Conservation (phyloP, 37 sponge, comb jelly and placozoan species). For the Ephydatia muelleri region DNA sequence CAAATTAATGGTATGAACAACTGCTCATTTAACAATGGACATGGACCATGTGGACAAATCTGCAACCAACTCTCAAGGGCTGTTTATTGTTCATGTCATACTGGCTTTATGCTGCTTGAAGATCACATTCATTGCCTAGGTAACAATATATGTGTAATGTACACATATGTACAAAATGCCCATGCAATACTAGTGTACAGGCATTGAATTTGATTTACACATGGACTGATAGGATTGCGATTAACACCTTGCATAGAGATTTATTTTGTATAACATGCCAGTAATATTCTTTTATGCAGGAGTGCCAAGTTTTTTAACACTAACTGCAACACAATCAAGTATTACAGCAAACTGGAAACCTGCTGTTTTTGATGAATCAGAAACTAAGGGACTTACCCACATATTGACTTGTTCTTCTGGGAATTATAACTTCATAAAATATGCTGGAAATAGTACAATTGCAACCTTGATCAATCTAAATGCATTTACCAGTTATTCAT, state of each 20-base stretch:
- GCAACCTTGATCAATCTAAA: background rate
- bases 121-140: background rate
- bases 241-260: no score
- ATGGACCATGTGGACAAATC: constrained; percentile 18
- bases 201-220: no score
- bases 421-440: background rate
- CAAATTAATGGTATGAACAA: constrained; percentile 3
- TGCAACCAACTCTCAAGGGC: background rate
- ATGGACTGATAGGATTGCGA: no score
- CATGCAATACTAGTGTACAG: no score
- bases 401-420: background rate
- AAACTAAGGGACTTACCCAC: background rate
- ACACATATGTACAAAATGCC: no score
- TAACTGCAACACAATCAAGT: background rate
- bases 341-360: background rate
- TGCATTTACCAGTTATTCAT: background rate
- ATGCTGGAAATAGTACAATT: background rate
- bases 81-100: constrained; percentile 3
- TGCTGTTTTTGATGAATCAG: background rate
- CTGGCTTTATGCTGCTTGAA: constrained; percentile 14
- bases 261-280: no score
- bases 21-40: background rate
- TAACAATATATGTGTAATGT: no score
- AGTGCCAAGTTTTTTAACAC: background rate
- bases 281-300: background rate